These are phyloP conservation scores for Eueides isabella DNA, from an alignment of 1,140 invertebrate genomes.

Conservation along the genomic window DNA sequence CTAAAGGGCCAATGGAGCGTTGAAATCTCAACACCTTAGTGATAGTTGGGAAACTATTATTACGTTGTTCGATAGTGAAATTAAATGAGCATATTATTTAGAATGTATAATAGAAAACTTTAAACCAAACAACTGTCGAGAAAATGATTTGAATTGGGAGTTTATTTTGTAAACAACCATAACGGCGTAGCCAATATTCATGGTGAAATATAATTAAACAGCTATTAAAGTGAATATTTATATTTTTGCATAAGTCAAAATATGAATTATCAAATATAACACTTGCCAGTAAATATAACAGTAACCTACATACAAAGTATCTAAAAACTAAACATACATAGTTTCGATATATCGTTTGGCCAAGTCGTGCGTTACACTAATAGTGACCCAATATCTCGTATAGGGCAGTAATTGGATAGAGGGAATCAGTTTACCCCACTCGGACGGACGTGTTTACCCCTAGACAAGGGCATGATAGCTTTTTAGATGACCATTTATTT, in stretches of 20 bases:
- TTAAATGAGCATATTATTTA: no score
- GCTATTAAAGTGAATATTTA: no score
- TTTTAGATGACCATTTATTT: slow-evolving; percentile 39
- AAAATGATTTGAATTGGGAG: no score
- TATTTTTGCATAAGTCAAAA: no score
- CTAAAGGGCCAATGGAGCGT: slow-evolving; percentile 61
- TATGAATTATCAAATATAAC: no score
- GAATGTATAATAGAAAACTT: no score
- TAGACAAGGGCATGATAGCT: slow-evolving; percentile 68
- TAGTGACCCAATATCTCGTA: slow-evolving; percentile 34
- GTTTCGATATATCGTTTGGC: neutral
- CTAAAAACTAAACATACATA: neutral
- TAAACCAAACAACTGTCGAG: no score
- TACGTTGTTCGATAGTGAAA: slow-evolving; percentile 22
- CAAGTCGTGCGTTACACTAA: slow-evolving; percentile 17
- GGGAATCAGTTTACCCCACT: slow-evolving; percentile 79
- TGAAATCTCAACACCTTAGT: slow-evolving; percentile 67
- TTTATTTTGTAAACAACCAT: no score
- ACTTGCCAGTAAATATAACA: no score
- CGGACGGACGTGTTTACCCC: slow-evolving; percentile 74
- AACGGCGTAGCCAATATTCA: no score
- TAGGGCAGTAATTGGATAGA: slow-evolving; percentile 78
- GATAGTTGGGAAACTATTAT: slow-evolving; percentile 48
- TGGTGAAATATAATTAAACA: no score
- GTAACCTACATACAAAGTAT: no score